These are phyloP conservation scores for Ciconia nigra DNA, from an alignment of 2,797 vertebrate genomes.

Conservation along the genomic window DNA sequence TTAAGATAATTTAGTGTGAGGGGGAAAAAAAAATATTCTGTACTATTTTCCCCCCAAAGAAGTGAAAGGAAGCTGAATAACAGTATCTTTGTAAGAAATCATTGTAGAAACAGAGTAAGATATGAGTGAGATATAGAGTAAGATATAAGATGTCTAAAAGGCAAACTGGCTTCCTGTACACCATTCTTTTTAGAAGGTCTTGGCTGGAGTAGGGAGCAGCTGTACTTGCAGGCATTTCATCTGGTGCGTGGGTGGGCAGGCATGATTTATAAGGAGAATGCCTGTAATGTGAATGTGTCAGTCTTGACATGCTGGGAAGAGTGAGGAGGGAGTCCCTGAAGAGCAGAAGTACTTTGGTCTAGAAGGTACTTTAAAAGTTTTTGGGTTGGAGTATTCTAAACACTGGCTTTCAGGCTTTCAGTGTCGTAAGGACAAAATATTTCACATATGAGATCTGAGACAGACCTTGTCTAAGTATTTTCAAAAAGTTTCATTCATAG, in stretches of 20 bases:
- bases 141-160: background rate
- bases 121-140: background rate
- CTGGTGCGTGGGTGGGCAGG: background rate
- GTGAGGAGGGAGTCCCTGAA: background rate
- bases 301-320: background rate
- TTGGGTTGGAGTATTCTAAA: background rate
- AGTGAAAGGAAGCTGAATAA: background rate
- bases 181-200: background rate
- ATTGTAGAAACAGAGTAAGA: background rate
- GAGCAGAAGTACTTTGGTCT: background rate
- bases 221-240: background rate
- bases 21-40: background rate
- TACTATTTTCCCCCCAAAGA: background rate
- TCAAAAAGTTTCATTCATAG: background rate
- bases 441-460: background rate
- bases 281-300: background rate
- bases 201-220: background rate
- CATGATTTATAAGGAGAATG: background rate
- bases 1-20: background rate
- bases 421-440: background rate
- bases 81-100: background rate
- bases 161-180: background rate
- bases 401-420: background rate
- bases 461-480: background rate
- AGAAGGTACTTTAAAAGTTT: background rate